Percentiles rank a stretch among this genome's conserved stretches.
Evolutionary conservation across 92 coral and sea anemone species (phyloP).

Genomic region (Virgularia gustaviana): DNA sequence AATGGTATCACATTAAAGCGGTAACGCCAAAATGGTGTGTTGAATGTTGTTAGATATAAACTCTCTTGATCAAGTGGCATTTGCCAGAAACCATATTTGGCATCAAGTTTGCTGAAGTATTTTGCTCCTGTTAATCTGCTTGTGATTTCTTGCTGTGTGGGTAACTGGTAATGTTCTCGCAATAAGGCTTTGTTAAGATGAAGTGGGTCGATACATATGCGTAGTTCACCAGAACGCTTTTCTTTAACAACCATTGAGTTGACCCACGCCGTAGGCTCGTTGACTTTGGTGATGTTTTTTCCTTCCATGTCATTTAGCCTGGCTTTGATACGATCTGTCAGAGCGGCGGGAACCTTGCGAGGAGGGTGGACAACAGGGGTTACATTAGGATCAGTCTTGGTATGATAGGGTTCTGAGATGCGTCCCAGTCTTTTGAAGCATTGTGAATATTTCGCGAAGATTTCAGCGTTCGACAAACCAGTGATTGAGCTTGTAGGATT

Average conservation of each 20-base stretch:
- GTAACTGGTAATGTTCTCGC: slow-evolving; percentile 56
- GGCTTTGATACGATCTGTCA: too few species aligned
- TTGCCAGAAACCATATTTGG: slow-evolving; percentile 17
- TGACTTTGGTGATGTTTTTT: not conserved
- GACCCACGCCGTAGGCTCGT: slow-evolving; percentile 55
- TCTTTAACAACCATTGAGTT: slow-evolving; percentile 53
- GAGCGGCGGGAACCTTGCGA: slow-evolving; percentile 17
- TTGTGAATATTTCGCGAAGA: slow-evolving; percentile 2
- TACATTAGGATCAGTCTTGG: too few species aligned
- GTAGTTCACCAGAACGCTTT: slow-evolving; percentile 49
- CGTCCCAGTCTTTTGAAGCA: slow-evolving; percentile 40
- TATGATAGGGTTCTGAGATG: too few species aligned
- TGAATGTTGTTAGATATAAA: slow-evolving; percentile 51
- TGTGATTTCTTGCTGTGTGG: slow-evolving; percentile 63
- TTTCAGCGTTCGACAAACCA: slow-evolving; percentile 11
- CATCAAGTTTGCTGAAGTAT: slow-evolving; percentile 55
- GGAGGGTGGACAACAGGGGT: slow-evolving; percentile 34
- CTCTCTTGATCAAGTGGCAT: slow-evolving; percentile 44
- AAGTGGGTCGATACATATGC: slow-evolving; percentile 61
- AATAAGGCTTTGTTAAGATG: slow-evolving; percentile 54
- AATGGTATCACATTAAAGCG: slow-evolving; percentile 52
- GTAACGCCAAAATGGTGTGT: slow-evolving; percentile 58
- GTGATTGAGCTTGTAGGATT: too few species aligned
- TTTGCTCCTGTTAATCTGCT: slow-evolving; percentile 51
- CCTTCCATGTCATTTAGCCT: too few species aligned